A percentile compares a stretch with the other conserved stretches of the same genome.
phyloP scores from a whole-genome alignment of 2,888 invertebrate genomes.

The Stenotaenia linearis region DNA sequence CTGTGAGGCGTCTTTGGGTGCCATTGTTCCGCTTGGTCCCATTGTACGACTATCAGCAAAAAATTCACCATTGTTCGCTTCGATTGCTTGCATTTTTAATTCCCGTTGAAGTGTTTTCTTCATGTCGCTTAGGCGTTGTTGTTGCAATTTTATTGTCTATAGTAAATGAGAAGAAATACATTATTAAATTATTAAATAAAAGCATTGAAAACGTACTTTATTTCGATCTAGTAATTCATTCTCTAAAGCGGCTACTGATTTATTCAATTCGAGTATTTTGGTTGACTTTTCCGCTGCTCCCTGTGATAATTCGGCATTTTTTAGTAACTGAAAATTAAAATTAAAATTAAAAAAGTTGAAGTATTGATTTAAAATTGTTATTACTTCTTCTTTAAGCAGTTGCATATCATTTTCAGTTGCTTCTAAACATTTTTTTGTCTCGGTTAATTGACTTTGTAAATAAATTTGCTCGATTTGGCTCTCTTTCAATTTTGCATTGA shows the following conservation, averaged over 20 bases:
- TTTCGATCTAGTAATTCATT: neutral
- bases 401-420: neutral
- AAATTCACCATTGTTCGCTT: neutral
- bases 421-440: too few relatives aligned
- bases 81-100: slow-evolving; percentile 52
- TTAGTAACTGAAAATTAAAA: neutral
- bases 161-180: slow-evolving; percentile 40
- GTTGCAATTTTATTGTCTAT: slow-evolving; percentile 78
- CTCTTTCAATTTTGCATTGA: neutral
- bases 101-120: slow-evolving; percentile 87
- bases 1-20: neutral
- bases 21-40: neutral
- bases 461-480: neutral
- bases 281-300: neutral
- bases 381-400: neutral
- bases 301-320: neutral
- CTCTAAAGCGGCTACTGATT: neutral
- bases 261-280: neutral
- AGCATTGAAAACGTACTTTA: neutral
- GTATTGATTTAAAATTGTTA: neutral
- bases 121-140: slow-evolving; percentile 80
- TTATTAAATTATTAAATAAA: neutral
- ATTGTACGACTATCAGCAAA: neutral
- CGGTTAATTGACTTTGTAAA: neutral
- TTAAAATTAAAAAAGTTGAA: neutral